Conservation (phyloP, 2,888 invertebrate genomes). For the Pollenia labialis region DNA sequence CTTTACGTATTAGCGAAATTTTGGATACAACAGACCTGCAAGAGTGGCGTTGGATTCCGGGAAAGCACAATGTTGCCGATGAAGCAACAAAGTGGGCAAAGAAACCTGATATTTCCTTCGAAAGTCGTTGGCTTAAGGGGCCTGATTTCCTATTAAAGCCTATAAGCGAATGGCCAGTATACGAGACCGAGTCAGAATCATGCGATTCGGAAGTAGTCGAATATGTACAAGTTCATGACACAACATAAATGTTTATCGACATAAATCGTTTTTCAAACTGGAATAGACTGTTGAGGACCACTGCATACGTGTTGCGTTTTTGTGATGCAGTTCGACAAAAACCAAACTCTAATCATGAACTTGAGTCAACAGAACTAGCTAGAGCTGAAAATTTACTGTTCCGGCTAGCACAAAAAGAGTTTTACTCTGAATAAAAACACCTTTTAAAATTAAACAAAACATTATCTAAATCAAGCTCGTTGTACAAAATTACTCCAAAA, state of each 20-base stretch:
- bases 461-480: conserved; percentile 24
- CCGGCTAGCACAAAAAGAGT: conserved; percentile 31
- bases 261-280: conserved; percentile 39
- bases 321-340: conserved; percentile 29
- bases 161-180: conserved; percentile 31
- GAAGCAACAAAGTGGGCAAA: conserved; percentile 67
- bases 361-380: conserved; percentile 22
- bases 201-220: conserved; percentile 17
- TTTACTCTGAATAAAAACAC: conserved; percentile 34
- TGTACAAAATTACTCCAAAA: conserved; percentile 46
- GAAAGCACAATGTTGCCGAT: conserved; percentile 61
- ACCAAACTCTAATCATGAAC: conserved; percentile 5
- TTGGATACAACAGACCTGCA: conserved; percentile 59
- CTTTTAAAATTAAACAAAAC: conserved; percentile 32
- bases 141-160: conserved; percentile 58
- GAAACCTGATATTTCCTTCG: conserved; percentile 29
- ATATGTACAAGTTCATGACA: conserved; percentile 13
- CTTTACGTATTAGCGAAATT: conserved; percentile 70
- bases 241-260: conserved; percentile 22
- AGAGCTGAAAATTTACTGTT: conserved; percentile 52
- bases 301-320: conserved; percentile 49
- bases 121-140: conserved; percentile 66
- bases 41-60: conserved; percentile 68
- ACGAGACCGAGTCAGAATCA: neutral
- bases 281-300: conserved; percentile 25